Evolutionary conservation across 2,888 invertebrate species (phyloP).

Genomic region (Salticus scenicus): DNA sequence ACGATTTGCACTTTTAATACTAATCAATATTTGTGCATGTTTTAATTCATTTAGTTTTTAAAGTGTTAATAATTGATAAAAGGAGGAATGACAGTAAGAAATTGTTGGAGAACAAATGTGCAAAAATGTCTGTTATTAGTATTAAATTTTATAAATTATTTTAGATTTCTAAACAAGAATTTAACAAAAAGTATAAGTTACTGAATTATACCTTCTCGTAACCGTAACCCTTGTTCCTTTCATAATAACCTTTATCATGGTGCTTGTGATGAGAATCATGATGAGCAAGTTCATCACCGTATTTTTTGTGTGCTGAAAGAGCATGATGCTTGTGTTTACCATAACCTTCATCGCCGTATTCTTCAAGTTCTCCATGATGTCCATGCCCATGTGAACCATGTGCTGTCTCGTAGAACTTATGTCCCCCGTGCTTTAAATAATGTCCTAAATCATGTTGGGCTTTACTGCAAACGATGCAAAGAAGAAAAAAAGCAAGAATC

Average conservation of each 20-base stretch:
- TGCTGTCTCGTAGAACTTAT: constrained; percentile 29
- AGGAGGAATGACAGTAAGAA: too few relatives aligned
- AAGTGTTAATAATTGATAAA: too few relatives aligned
- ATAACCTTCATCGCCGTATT: constrained; percentile 31
- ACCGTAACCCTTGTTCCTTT: constrained; percentile 53
- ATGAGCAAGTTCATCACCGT: constrained; percentile 28
- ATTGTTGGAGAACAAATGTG: too few relatives aligned
- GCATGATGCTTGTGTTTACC: constrained; percentile 44
- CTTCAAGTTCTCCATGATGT: constrained; percentile 26
- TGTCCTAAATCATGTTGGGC: constrained; percentile 5
- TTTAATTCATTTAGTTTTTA: too few relatives aligned
- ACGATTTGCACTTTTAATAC: too few relatives aligned
- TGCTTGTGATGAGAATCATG: constrained; percentile 34
- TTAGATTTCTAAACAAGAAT: too few relatives aligned
- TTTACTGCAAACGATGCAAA: constrained; percentile 14
- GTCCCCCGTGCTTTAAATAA: constrained; percentile 43
- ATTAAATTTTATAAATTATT: too few relatives aligned
- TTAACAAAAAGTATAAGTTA: too few relatives aligned
- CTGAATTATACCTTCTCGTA: constrained; percentile 58
- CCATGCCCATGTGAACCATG: constrained; percentile 36
- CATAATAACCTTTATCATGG: constrained; percentile 54
- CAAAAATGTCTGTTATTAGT: too few relatives aligned
- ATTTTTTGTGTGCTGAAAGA: constrained; percentile 15
- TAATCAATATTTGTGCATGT: too few relatives aligned
- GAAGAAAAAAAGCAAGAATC: constrained; percentile 9